Evolutionary conservation across 2,797 vertebrate genomes (phyloP).

Genomic region (Danio albolineatus): DNA sequence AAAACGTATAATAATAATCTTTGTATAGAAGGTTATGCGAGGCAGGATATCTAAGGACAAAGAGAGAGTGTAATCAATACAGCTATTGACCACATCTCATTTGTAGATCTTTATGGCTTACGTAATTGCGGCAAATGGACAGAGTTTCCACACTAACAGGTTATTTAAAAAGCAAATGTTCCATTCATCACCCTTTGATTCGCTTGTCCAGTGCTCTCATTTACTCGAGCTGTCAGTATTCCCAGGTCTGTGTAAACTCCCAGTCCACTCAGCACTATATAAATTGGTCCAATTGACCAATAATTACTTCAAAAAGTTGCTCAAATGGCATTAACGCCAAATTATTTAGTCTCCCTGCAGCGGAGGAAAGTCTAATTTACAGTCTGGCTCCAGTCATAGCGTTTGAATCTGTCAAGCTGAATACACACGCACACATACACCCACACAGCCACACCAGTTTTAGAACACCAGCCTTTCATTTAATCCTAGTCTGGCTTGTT

Average conservation of each 20-base stretch:
- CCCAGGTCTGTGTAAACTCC: slow-evolving; percentile 34
- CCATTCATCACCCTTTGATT: slow-evolving; percentile 62
- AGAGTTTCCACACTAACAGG: slow-evolving; percentile 59
- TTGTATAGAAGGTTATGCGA: not conserved
- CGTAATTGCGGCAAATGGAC: slow-evolving; percentile 59
- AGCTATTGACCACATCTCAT: slow-evolving; percentile 58
- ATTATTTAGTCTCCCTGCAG: slow-evolving; percentile 52
- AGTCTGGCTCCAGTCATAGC: slow-evolving; percentile 38
- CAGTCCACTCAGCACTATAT: slow-evolving; percentile 61
- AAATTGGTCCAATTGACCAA: slow-evolving; percentile 56
- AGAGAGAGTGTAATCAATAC: slow-evolving; percentile 52
- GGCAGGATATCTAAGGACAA: slow-evolving; percentile 23
- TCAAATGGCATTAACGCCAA: slow-evolving; percentile 50
- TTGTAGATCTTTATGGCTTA: slow-evolving; percentile 56
- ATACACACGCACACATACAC: not conserved
- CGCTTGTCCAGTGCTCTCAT: slow-evolving; percentile 53
- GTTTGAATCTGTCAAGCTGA: slow-evolving; percentile 6
- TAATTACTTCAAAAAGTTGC: slow-evolving; percentile 57
- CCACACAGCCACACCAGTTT: slow-evolving; percentile 2
- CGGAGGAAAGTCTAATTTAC: slow-evolving; percentile 53
- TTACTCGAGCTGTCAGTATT: slow-evolving; percentile 59
- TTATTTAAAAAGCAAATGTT: slow-evolving; percentile 62
- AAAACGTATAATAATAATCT: not conserved
- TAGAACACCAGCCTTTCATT: not conserved
- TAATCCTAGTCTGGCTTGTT: slow-evolving; percentile 16